phyloP scores from a whole-genome alignment of 2,113 vertebrate genomes.

The Ellobius talpinus region DNA sequence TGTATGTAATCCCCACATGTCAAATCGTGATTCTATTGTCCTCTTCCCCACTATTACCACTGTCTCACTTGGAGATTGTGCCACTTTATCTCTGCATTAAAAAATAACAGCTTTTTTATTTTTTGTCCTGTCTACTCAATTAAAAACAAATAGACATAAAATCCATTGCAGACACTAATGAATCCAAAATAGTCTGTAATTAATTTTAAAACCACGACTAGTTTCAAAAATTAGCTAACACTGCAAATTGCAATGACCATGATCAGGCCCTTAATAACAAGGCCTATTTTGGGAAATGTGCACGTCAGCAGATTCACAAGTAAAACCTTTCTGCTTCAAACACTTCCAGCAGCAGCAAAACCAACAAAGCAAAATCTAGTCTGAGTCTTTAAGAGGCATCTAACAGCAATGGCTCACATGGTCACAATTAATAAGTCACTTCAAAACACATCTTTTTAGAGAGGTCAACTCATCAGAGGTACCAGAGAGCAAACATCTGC shows the following conservation, averaged over 20 bases:
- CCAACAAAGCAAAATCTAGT: slow-evolving; percentile 45
- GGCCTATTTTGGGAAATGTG: slow-evolving; percentile 72
- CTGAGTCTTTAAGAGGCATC: slow-evolving; percentile 25
- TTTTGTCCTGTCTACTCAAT: slow-evolving; percentile 72
- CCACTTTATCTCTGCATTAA: slow-evolving; percentile 57
- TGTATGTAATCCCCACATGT: neutral
- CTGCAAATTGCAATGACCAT: slow-evolving; percentile 78
- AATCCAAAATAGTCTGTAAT: slow-evolving; percentile 77
- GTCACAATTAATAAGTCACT: slow-evolving; percentile 46
- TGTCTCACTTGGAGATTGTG: neutral
- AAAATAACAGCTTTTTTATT: slow-evolving; percentile 4
- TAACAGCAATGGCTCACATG: neutral
- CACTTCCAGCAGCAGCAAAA: neutral
- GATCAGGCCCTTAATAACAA: slow-evolving; percentile 76
- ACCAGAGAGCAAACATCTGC: neutral
- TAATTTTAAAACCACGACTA: slow-evolving; percentile 79
- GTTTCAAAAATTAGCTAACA: slow-evolving; percentile 81
- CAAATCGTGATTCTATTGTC: neutral
- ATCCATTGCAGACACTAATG: slow-evolving; percentile 70
- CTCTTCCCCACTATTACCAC: neutral
- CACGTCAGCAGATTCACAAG: slow-evolving; percentile 79
- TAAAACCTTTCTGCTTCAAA: slow-evolving; percentile 58
- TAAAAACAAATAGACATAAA: slow-evolving; percentile 71
- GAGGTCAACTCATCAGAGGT: neutral
- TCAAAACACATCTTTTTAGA: neutral